Percentiles rank a stretch among this genome's conserved stretches.
Evolutionary conservation across 1,140 invertebrate genomes (phyloP).

Genomic region (Dolichoris vasculosae): DNA sequence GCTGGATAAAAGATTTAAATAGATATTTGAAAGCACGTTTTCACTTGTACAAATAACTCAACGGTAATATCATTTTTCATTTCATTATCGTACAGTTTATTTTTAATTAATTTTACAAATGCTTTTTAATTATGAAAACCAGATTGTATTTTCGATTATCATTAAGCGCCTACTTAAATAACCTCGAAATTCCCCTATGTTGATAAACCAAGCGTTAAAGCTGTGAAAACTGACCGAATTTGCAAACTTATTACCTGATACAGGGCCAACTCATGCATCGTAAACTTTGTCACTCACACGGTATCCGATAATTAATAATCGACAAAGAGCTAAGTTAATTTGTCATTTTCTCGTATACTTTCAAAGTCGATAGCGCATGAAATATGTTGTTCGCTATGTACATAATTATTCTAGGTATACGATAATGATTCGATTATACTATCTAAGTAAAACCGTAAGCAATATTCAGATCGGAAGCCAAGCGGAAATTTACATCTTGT

Average conservation of each 20-base stretch:
- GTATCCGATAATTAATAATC: conserved; percentile 46
- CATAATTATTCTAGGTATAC: conserved; percentile 33
- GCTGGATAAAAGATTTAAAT: too few species aligned
- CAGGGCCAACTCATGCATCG: conserved; percentile 20
- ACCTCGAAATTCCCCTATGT: not conserved
- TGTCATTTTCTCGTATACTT: conserved; percentile 27
- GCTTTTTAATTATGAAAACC: not conserved
- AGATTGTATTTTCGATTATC: conserved; percentile 28
- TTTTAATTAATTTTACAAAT: not conserved
- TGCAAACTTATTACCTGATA: conserved; percentile 17
- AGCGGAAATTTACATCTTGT: not conserved
- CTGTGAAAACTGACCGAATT: conserved; percentile 34
- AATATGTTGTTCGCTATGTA: not conserved
- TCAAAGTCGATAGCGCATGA: not conserved
- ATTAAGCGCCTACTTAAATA: not conserved
- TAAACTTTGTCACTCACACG: conserved; percentile 35
- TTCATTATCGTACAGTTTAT: not conserved
- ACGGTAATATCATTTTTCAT: not conserved
- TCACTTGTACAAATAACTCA: not conserved
- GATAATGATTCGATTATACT: conserved; percentile 7
- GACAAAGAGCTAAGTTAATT: conserved; percentile 42
- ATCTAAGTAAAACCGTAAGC: not conserved
- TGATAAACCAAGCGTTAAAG: conserved; percentile 10
- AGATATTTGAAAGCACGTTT: too few species aligned
- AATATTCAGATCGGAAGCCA: not conserved